A percentile compares a stretch with the other conserved stretches of the same genome.
phyloP scores from a whole-genome alignment of 2,888 invertebrate genomes.

The Adelphocoris suturalis region DNA sequence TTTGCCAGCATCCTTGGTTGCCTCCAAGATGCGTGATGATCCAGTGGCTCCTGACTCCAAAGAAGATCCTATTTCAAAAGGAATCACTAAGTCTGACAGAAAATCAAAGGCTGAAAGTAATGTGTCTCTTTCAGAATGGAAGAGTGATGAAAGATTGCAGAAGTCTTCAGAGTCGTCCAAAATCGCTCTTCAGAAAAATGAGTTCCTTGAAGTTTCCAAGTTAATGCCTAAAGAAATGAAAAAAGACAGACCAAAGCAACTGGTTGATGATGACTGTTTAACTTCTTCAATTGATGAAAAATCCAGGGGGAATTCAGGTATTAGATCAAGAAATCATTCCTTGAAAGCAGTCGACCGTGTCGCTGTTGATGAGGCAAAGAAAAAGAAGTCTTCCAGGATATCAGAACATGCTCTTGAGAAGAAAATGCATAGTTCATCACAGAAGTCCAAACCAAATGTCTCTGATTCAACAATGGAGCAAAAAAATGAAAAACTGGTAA shows the following conservation, averaged over 20 bases:
- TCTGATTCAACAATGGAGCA: background rate
- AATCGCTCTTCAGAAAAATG: background rate
- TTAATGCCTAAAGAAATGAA: background rate
- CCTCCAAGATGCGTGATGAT: too few species aligned
- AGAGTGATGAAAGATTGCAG: background rate
- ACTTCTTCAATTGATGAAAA: too few species aligned
- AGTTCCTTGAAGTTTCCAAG: slow-evolving; percentile 45
- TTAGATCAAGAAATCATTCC: background rate
- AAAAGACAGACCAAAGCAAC: background rate
- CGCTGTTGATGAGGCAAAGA: background rate
- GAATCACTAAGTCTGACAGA: background rate
- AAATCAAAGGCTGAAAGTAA: background rate
- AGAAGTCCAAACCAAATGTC: background rate
- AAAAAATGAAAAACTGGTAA: background rate
- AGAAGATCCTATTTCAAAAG: too few species aligned
- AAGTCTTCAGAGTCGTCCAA: background rate
- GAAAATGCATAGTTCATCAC: background rate
- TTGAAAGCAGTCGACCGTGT: background rate
- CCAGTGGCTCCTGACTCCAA: too few species aligned
- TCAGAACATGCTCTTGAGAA: background rate
- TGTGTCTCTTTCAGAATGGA: background rate
- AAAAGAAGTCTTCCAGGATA: background rate
- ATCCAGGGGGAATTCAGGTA: too few species aligned
- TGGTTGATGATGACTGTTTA: background rate
- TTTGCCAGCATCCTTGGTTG: too few species aligned